These are phyloP conservation scores for Mormyrus proboscirostris DNA, from an alignment of 2,797 vertebrate species.

Conservation along the genomic window DNA sequence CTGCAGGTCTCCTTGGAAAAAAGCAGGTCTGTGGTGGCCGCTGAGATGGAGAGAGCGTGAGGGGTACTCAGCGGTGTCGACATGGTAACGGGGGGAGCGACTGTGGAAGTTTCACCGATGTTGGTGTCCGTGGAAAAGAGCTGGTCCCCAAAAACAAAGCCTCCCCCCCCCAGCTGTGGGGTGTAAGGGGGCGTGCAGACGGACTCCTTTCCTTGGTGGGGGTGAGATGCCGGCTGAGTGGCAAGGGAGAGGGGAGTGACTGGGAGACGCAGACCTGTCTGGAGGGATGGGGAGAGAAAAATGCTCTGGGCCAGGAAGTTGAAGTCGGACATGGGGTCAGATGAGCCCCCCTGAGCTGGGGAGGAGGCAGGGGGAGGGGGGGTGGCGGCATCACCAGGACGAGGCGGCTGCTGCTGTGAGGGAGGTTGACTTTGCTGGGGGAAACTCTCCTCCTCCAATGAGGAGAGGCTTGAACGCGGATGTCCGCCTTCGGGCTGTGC, in stretches of 20 bases:
- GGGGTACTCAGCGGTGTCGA: neutral
- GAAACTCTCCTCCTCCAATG: constrained; percentile 46
- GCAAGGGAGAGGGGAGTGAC: neutral
- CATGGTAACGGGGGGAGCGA: neutral
- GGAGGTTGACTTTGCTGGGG: constrained; percentile 15
- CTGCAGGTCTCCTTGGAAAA: constrained; percentile 54
- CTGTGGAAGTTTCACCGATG: neutral
- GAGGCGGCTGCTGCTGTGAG: constrained; percentile 18
- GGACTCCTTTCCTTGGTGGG: constrained; percentile 48
- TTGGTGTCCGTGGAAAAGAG: constrained; percentile 30
- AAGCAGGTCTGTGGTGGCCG: constrained; percentile 44
- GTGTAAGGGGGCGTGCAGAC: constrained; percentile 65
- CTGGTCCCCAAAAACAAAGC: constrained; percentile 59
- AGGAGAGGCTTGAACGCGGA: constrained; percentile 39
- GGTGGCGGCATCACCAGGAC: constrained; percentile 21
- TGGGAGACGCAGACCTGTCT: constrained; percentile 13
- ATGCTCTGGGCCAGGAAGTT: constrained; percentile 37
- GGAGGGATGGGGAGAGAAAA: constrained; percentile 27
- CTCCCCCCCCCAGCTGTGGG: constrained; percentile 49
- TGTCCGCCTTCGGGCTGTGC: constrained; percentile 21
- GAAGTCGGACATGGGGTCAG: constrained; percentile 9
- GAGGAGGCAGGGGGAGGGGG: constrained; percentile 17
- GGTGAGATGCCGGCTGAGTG: constrained; percentile 14
- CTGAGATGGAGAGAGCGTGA: neutral
- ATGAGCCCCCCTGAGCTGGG: neutral